Base-by-base conservation (phyloP, 1,140 invertebrate genomes). In the Eumeta japonica region DNA sequence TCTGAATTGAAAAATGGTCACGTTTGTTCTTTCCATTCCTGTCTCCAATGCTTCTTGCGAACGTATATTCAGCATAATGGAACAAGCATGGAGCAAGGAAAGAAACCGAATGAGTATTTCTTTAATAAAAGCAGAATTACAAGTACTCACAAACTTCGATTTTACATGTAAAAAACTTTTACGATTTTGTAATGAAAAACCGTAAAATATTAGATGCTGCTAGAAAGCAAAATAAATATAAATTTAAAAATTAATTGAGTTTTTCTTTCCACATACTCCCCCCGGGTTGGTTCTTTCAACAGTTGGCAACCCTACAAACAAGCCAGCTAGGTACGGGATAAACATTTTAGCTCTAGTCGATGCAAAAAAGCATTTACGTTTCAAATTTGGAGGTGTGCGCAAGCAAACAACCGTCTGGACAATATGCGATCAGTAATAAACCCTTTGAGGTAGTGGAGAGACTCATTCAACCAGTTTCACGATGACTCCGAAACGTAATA, bases 171-270 rank as follows among this genome's bases (percentile, higher is more conserved):
- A 42, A 42, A n/a, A 37, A 42, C 28, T 42, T 42, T 42, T 37
- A 37, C 31, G 28, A 42, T 37, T 42, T 31, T 37, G 17, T 37
- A 10, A 15, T 42, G 34, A 42, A 42, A 42, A 37, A 42, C 40
- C 35, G 28, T 16, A 19, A 42, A 31, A 42, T 42, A 42, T 42
- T 42, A 37, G 33, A 42, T 30, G 24, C 34, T 36, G 14, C 40
- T 36, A 12, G 39, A 29, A 41, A 36, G 16, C 39, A 42, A 42
- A 42, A 42, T 42, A 42, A 42, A 42, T 36, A 41, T 41, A 41
- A 41, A 35, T 41, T 41, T 42, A 31, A 42, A 42, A 29, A 42
- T 36, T 36, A 42, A 31, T 42, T 42, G 5, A 36, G n/a, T n/a
- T n/a, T n/a, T n/a, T n/a, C n/a, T n/a, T n/a, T n/a, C n/a, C n/a